Evolutionary conservation across 2,888 invertebrate genomes (phyloP).

Genomic region (Sarcophaga carnaria): DNA sequence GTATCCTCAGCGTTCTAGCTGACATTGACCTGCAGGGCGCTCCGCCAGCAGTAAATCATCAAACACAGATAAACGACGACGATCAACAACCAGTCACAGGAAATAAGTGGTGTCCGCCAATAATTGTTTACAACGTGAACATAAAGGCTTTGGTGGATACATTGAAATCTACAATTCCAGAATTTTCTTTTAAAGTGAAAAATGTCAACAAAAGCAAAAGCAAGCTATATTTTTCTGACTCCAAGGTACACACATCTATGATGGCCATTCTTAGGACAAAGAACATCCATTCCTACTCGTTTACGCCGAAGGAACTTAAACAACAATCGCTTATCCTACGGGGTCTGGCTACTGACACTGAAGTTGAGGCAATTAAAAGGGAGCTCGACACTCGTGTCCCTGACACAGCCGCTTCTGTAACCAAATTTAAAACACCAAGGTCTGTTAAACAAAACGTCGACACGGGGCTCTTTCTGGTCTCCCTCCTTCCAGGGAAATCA

Average conservation of each 20-base stretch:
- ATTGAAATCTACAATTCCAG: background rate
- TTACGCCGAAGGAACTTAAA: background rate
- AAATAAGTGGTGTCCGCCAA: conserved; percentile 9
- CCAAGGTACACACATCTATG: background rate
- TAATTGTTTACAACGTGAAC: conserved; percentile 3
- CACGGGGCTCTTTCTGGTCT: conserved; percentile 7
- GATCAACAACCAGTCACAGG: background rate
- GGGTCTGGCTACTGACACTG: background rate
- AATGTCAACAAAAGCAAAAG: background rate
- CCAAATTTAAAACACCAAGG: conserved; percentile 12
- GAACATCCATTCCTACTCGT: background rate
- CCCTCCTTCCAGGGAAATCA: background rate
- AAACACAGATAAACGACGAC: background rate
- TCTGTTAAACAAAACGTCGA: background rate
- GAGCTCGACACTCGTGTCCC: background rate
- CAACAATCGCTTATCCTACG: background rate
- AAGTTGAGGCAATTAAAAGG: background rate
- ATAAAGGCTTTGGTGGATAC: conserved; percentile 8
- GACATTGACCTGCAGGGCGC: background rate
- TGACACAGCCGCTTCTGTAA: background rate
- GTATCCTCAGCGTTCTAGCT: background rate
- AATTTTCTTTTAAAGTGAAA: background rate
- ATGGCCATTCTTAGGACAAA: background rate
- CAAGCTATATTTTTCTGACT: background rate
- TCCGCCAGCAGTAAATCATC: background rate